Evolutionary conservation across 1,140 invertebrate species (phyloP), one percentile per base, ranked within the genome.

Genomic region (Acromyrmex charruanus): DNA sequence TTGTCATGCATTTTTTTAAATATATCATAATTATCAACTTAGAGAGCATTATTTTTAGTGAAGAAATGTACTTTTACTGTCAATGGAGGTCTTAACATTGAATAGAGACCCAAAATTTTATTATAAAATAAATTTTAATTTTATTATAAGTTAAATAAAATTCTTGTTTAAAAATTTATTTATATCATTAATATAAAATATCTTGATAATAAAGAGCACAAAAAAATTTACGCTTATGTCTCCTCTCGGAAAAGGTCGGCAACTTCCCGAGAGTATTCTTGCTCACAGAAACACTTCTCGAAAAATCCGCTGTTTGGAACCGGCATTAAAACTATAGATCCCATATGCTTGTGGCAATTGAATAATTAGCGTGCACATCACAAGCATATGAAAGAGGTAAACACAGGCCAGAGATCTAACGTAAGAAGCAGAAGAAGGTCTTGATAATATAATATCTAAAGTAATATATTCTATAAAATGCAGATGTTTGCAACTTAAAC

Each of bases 1-100:
- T 77, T 77, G 61, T 63, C 21, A 18, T 35, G 35, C 16, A 75
- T 59, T 12, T 39, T 53, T n/a, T 25, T 35, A 12, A 77, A 39
- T 6, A 39, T 39, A 59, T 74, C 25, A 10, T 4, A 31, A 74
- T 31, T 74, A 74, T 74, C 28, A 74, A 18, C 31, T 28, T 55
- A 75, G 31, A 75, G 31, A 58, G n/a, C 3, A 74, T n/a, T 55
- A 74, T 7, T 55, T 21, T 16, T n/a, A 39, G n/a, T 58, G 53
- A 25, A 77, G 9, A 61, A 77, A 21, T 44, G 9, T 16, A 14
- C 4, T 44, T 25, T 44, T 28, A 9, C 3, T 77, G 14, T 59
- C 31, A 75, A 12, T 63, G 21, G 6, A 44, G 58, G 5, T 61
- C 16, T 63, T 44, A 0, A 28, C 7, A 75, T 75, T 12, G 21